A percentile compares a stretch with the other conserved stretches of the same genome.
These are phyloP conservation scores for Hemibagrus guttatus DNA, from an alignment of 2,797 vertebrate species.

Conservation along the genomic window DNA sequence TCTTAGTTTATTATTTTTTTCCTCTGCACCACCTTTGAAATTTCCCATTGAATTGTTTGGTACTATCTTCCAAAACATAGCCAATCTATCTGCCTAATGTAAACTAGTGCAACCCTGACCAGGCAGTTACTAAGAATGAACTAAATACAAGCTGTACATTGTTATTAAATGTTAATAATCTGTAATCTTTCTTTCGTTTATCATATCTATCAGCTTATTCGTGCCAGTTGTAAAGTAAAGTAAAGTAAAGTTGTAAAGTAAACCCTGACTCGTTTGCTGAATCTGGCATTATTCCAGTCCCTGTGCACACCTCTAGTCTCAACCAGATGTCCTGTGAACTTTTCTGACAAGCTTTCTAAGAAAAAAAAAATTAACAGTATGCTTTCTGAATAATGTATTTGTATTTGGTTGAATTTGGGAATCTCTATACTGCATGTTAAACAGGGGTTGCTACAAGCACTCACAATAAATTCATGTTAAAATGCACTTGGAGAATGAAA, in stretches of 20 bases:
- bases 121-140: not conserved
- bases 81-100: not conserved
- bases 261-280: not conserved
- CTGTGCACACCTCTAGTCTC: not conserved
- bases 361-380: not conserved
- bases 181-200: not conserved
- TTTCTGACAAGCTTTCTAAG: not conserved
- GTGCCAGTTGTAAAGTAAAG: too few relatives aligned
- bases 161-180: not conserved
- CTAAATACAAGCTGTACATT: not conserved
- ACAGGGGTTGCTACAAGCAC: not conserved
- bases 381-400: not conserved
- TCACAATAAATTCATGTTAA: not conserved
- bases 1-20: not conserved
- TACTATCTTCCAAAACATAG: not conserved
- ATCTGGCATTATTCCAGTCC: not conserved
- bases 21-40: too few relatives aligned
- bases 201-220: not conserved
- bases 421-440: not conserved
- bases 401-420: not conserved
- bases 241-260: too few relatives aligned
- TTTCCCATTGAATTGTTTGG: not conserved
- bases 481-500: not conserved
- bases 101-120: too few relatives aligned
- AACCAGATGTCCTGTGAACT: not conserved